These are phyloP conservation scores for Capitulum mitella DNA, from an alignment of 2,888 invertebrate species.

Conservation along the genomic window DNA sequence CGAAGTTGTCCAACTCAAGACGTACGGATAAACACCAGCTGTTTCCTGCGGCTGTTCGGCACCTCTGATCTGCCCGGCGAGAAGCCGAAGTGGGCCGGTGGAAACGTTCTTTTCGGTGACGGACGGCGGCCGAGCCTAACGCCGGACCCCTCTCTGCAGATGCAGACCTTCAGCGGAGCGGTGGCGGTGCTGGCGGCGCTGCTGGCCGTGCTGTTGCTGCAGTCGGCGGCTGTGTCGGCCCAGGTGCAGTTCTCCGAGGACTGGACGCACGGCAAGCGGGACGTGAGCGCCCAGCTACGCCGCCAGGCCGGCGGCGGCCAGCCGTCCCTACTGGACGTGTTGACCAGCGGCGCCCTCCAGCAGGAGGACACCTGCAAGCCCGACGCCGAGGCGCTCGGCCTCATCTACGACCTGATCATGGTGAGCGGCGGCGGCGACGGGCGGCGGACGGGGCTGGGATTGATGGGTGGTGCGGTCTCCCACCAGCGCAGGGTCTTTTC, in stretches of 20 bases:
- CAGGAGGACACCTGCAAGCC: background rate
- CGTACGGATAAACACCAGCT: too few species aligned
- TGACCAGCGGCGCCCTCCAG: background rate
- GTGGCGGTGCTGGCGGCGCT: background rate
- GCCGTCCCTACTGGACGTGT: conserved; percentile 8
- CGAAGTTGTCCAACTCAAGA: too few species aligned
- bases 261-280: conserved; percentile 18
- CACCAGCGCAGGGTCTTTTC: too few species aligned
- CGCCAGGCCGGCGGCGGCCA: background rate
- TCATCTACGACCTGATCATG: conserved; percentile 21
- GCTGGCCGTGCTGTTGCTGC: background rate
- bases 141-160: background rate
- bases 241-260: conserved; percentile 15
- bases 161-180: background rate
- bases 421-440: too few species aligned
- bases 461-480: too few species aligned
- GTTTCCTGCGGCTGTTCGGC: too few species aligned
- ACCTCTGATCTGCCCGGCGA: too few species aligned
- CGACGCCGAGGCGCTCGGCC: conserved; percentile 9
- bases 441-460: too few species aligned
- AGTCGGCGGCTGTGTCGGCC: background rate
- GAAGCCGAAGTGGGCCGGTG: too few species aligned
- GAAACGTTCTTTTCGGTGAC: too few species aligned
- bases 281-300: background rate
- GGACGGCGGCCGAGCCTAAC: too few species aligned